Percentiles rank a stretch among this genome's conserved stretches.
Conservation (phyloP, 2,797 vertebrate species). For the Pantherophis vulpinus region DNA sequence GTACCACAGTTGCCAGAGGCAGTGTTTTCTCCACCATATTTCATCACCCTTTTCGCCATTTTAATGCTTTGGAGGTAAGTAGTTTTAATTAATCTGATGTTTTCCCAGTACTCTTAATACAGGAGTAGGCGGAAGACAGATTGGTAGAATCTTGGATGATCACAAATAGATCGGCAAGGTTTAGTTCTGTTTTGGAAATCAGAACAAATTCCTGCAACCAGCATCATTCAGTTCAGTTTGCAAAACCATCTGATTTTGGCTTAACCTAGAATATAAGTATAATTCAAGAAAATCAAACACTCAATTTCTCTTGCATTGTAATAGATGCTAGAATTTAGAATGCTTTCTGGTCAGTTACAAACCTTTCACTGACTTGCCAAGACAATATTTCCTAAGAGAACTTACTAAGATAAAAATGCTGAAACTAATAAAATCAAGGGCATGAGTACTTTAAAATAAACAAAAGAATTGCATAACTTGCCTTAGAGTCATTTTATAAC, state of each 20-base stretch:
- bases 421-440: background rate
- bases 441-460: background rate
- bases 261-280: background rate
- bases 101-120: background rate
- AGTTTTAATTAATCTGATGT: background rate
- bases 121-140: background rate
- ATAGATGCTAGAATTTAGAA: background rate
- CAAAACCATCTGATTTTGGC: background rate
- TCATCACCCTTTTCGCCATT: background rate
- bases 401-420: background rate
- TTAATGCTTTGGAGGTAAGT: no score
- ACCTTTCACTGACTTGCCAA: background rate
- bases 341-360: background rate
- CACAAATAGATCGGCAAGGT: background rate
- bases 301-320: background rate
- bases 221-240: background rate
- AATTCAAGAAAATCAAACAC: background rate
- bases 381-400: background rate
- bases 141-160: background rate
- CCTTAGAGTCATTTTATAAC: conserved; percentile 43
- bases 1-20: background rate
- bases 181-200: background rate
- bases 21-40: background rate
- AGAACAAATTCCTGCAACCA: background rate
- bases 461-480: conserved; percentile 15